phyloP scores from a whole-genome alignment of 2,888 invertebrate genomes.

The Phyllotreta cruciferae region DNA sequence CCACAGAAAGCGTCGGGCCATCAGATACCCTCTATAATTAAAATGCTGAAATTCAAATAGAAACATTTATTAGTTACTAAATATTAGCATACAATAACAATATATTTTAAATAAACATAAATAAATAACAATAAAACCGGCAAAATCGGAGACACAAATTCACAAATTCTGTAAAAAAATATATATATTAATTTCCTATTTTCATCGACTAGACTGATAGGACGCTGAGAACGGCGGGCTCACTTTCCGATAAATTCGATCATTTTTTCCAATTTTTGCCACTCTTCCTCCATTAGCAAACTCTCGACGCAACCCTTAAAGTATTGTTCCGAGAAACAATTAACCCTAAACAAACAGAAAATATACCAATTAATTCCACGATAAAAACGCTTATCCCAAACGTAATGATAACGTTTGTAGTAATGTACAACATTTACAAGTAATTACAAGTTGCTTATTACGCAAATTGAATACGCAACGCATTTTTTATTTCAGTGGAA shows the following conservation, averaged over 20 bases:
- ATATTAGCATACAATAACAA: slow-evolving; percentile 31
- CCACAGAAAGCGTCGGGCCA: too few species aligned
- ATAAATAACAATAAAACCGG: slow-evolving; percentile 42
- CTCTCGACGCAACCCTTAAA: slow-evolving; percentile 84
- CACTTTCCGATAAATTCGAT: slow-evolving; percentile 77
- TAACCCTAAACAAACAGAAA: slow-evolving; percentile 66
- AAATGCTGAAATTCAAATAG: neutral
- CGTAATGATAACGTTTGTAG: neutral
- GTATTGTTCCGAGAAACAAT: slow-evolving; percentile 81
- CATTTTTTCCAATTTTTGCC: slow-evolving; percentile 79
- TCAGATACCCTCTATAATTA: too few species aligned
- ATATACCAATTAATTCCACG: slow-evolving; percentile 9
- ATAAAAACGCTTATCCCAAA: slow-evolving; percentile 21
- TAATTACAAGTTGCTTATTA: neutral
- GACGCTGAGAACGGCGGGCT: slow-evolving; percentile 47
- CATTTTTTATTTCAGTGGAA: too few species aligned
- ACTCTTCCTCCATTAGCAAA: slow-evolving; percentile 78
- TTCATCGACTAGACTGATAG: slow-evolving; percentile 55
- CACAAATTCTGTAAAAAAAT: slow-evolving; percentile 51
- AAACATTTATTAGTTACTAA: slow-evolving; percentile 28
- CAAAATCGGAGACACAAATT: slow-evolving; percentile 42
- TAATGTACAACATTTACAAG: slow-evolving; percentile 24
- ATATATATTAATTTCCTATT: slow-evolving; percentile 51
- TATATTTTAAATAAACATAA: slow-evolving; percentile 37
- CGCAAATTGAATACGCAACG: too few species aligned